Percentiles rank a stretch among this genome's conserved stretches.
These are phyloP conservation scores for Hylaea fasciaria DNA, from an alignment of 2,888 invertebrate genomes.

Conservation along the genomic window DNA sequence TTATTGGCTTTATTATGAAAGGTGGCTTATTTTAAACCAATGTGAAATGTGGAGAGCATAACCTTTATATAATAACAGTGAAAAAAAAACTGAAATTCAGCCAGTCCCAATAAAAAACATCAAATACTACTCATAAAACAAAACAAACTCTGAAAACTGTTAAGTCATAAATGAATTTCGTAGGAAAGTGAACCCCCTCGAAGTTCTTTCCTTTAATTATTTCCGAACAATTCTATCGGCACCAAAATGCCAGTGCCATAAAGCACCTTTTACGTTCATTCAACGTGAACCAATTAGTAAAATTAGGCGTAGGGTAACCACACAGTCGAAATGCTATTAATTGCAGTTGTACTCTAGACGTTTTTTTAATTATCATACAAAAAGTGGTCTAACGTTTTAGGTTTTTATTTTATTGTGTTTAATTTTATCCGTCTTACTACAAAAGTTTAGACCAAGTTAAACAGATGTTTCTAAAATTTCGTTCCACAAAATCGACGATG, in stretches of 20 bases:
- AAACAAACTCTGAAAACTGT: constrained; percentile 13
- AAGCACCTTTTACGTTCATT: constrained; percentile 64
- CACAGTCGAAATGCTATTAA: constrained; percentile 15
- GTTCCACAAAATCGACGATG: no score
- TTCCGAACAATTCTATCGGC: constrained; percentile 57
- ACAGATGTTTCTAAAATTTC: no score
- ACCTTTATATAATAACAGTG: not conserved
- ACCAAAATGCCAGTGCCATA: constrained; percentile 51
- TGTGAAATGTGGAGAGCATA: no score
- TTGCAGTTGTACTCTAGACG: not conserved
- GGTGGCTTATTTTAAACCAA: no score
- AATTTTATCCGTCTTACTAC: no score
- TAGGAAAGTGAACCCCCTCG: constrained; percentile 62
- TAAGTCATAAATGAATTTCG: constrained; percentile 56
- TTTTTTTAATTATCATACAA: not conserved
- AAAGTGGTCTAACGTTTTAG: not conserved
- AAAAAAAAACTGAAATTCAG: no score
- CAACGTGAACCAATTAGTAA: constrained; percentile 67
- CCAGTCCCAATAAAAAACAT: constrained; percentile 30
- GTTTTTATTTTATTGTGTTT: no score
- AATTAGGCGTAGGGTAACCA: constrained; percentile 52
- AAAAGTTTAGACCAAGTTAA: no score
- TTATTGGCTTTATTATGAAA: not conserved
- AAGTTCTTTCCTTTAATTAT: constrained; percentile 64
- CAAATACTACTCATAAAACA: constrained; percentile 16